These are phyloP conservation scores for Clarias macrocephalus DNA, from an alignment of 2,113 vertebrate genomes.

Conservation along the genomic window DNA sequence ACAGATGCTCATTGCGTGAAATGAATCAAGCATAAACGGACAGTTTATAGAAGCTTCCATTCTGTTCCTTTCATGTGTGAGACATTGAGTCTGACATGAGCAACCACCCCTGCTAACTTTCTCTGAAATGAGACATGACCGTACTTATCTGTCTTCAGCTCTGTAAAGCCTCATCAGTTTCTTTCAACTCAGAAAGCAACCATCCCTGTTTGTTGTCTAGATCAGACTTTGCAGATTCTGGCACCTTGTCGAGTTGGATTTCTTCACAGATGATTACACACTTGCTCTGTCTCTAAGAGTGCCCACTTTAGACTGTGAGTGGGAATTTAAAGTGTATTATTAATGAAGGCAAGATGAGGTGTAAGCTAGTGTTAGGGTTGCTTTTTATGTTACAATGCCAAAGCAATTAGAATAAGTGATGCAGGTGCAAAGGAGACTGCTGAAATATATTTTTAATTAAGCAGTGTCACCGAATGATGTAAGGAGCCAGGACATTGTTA, in stretches of 20 bases:
- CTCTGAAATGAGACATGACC: constrained; percentile 8
- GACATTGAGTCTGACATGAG: constrained; percentile 6
- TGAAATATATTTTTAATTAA: constrained; percentile 23
- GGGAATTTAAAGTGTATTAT: constrained; percentile 22
- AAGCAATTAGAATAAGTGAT: constrained; percentile 14
- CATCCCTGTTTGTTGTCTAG: constrained; percentile 7
- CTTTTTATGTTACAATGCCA: background rate
- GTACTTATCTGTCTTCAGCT: constrained; percentile 35
- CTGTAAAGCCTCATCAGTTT: constrained; percentile 13
- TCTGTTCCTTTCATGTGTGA: constrained; percentile 15
- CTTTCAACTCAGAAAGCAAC: constrained; percentile 48
- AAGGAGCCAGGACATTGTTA: background rate
- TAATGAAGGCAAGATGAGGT: constrained; percentile 6
- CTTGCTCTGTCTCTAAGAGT: background rate
- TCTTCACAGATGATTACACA: constrained; percentile 14
- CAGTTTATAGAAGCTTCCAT: constrained; percentile 11
- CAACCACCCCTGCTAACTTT: background rate
- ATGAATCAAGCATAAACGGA: constrained; percentile 2
- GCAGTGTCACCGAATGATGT: constrained; percentile 6
- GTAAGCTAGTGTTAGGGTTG: background rate
- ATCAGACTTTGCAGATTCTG: constrained; percentile 27
- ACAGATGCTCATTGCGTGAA: constrained; percentile 20
- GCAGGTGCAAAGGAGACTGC: constrained; percentile 7
- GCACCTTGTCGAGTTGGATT: constrained; percentile 40
- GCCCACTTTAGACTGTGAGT: background rate